Conservation (phyloP, 64 coral and sea anemone genomes). For the Montipora foliosa region DNA sequence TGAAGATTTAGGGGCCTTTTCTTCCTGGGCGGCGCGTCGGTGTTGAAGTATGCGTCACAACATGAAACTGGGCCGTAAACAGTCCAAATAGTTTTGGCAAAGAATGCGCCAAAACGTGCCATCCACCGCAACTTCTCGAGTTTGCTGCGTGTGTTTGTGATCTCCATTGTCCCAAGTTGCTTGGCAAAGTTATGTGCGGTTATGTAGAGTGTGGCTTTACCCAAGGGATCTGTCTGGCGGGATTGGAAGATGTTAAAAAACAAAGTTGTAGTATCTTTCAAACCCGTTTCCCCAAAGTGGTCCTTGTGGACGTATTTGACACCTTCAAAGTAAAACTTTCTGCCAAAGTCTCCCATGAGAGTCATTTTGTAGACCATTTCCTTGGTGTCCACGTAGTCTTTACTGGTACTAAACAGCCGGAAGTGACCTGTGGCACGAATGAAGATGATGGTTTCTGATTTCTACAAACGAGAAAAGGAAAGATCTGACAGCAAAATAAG, state of each 20-base stretch:
- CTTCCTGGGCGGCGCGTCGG: conserved; percentile 30
- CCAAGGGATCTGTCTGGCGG: not conserved
- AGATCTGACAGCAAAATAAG: not conserved
- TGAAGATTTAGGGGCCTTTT: conserved; percentile 53
- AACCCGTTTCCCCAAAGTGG: conserved; percentile 47
- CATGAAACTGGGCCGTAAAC: conserved; percentile 32
- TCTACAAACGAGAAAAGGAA: not conserved
- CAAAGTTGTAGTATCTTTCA: conserved; percentile 58
- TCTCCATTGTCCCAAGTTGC: conserved; percentile 46
- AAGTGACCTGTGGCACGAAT: conserved; percentile 29
- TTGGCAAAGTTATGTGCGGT: conserved; percentile 43
- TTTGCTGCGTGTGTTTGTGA: conserved; percentile 50
- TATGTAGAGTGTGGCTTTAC: conserved; percentile 35
- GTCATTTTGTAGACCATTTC: conserved; percentile 70
- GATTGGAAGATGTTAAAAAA: conserved; percentile 37
- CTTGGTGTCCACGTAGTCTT: conserved; percentile 16
- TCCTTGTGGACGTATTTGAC: conserved; percentile 59
- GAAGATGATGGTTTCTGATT: not conserved
- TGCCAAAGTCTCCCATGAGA: conserved; percentile 6
- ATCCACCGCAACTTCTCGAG: conserved; percentile 42
- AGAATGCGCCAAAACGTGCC: conserved; percentile 33
- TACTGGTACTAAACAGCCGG: conserved; percentile 23
- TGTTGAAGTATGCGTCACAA: not conserved
- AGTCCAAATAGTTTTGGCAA: conserved; percentile 44
- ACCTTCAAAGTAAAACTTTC: conserved; percentile 40